Percentiles rank a stretch among this genome's conserved stretches.
Evolutionary conservation across 2,113 vertebrate species (phyloP).

Genomic region (Rhadina sibilatrix): DNA sequence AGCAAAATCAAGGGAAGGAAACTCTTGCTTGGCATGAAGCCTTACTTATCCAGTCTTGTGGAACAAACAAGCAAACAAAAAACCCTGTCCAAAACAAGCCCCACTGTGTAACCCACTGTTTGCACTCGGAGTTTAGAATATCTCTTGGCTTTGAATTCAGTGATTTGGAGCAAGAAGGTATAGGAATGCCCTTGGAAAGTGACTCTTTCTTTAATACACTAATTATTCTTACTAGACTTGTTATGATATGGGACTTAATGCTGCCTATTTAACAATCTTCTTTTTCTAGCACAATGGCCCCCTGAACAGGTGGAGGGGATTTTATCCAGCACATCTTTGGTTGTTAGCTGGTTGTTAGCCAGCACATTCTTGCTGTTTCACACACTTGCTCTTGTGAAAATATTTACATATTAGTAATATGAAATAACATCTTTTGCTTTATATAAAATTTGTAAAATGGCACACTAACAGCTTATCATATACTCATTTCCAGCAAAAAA

Average conservation of each 20-base stretch:
- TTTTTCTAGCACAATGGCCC: not conserved
- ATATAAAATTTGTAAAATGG: not conserved
- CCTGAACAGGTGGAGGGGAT: constrained; percentile 44
- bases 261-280: not conserved
- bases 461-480: not conserved
- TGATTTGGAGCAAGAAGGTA: not conserved
- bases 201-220: not conserved
- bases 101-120: constrained; percentile 10
- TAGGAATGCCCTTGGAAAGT: not conserved
- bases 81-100: not conserved
- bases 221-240: not conserved
- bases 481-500: not conserved
- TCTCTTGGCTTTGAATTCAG: not conserved
- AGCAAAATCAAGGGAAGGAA: not conserved
- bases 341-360: constrained; percentile 27
- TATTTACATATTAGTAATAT: constrained; percentile 26
- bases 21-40: not conserved
- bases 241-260: not conserved
- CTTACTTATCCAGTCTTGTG: constrained; percentile 8
- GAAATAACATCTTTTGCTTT: not conserved
- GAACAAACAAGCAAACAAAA: constrained; percentile 51
- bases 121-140: not conserved
- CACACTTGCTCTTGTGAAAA: constrained; percentile 18
- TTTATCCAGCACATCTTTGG: constrained; percentile 58
- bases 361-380: constrained; percentile 58